Base-by-base conservation (phyloP, 1,140 invertebrate genomes). In the Drosophila paulistorum region DNA sequence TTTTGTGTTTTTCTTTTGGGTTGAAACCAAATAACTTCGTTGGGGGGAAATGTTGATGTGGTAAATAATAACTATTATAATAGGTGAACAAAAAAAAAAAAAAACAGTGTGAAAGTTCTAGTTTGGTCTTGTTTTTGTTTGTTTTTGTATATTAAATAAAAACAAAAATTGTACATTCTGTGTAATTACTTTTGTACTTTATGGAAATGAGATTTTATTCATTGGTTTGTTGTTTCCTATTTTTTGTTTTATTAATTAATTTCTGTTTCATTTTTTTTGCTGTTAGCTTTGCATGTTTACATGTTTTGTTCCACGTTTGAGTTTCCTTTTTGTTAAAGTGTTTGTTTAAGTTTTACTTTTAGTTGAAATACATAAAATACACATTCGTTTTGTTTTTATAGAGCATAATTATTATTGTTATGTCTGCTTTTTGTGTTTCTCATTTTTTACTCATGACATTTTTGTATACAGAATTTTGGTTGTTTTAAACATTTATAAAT, bases 401-500 rank as follows among this genome's bases (percentile, higher is more conserved):
- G 79, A 66, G 54, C 62, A 74, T 67, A 80, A 58, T 70, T 84
- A 71, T 55, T 74, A 59, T 81, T 74, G 58, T 41, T 65, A n/a
- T 11, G 30, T 30, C 7, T 30, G 30, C 6, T 68, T 14, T 20
- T 35, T 35, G 33, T 35, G 1, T 39, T 11, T 39, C 11, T 3
- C 4, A 3, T 26, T 26, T 26, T 26, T 26, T 26, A 0, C 33
- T 61, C 33, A 17, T 35, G 61, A 17, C 65, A 59, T 67, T 11
- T 39, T 13, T 39, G 37, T 39, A 59, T 71, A 57, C 71, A 58
- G 59, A 42, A 37, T 71, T 55, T 26, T 51, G 70, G 78, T 87
- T 48, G 65, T 77, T 79, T 86, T 77, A 86, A 86, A 86, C 79
- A 86, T 86, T 86, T 87, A 86, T 86, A 86, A 81, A 81, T 82